These are phyloP conservation scores for Chaenogobius annularis DNA, from an alignment of 2,113 vertebrate genomes.

Conservation along the genomic window DNA sequence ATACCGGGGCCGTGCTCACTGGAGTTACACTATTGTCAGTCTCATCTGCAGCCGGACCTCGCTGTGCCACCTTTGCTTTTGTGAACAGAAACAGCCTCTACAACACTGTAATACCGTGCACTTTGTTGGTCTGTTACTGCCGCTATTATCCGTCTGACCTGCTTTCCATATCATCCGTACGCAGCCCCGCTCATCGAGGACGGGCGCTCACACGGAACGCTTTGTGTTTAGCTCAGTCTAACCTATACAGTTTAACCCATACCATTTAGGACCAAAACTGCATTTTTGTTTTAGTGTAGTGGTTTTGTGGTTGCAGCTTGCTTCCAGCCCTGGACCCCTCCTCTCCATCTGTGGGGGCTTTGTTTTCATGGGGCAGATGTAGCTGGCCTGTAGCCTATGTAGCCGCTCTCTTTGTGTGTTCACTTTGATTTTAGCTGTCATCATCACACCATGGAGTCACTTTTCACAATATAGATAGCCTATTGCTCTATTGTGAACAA, in stretches of 20 bases:
- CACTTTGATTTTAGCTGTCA: conserved; percentile 43
- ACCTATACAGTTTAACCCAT: not conserved
- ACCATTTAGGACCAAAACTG: not conserved
- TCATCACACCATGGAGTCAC: conserved; percentile 26
- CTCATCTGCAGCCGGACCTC: conserved; percentile 47
- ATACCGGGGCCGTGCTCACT: conserved; percentile 36
- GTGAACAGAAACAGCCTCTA: not conserved
- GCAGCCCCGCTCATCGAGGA: conserved; percentile 44
- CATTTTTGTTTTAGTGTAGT: not conserved
- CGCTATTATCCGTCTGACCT: not conserved
- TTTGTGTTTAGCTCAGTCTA: conserved; percentile 41
- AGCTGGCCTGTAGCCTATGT: conserved; percentile 54
- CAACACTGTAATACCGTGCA: not conserved
- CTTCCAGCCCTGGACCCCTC: conserved; percentile 31
- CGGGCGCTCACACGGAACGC: conserved; percentile 50
- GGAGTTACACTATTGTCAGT: conserved; percentile 54
- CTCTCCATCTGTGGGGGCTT: conserved; percentile 49
- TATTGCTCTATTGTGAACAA: not conserved
- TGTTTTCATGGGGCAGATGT: conserved; percentile 70
- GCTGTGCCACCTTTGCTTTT: conserved; percentile 21
- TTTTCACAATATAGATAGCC: not conserved
- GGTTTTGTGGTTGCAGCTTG: conserved; percentile 9
- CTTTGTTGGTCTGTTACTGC: not conserved
- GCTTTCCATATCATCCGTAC: conserved; percentile 24
- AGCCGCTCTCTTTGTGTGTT: conserved; percentile 70